These are phyloP conservation scores for Nephotettix cincticeps DNA, from an alignment of 1,140 invertebrate species.

Conservation along the genomic window DNA sequence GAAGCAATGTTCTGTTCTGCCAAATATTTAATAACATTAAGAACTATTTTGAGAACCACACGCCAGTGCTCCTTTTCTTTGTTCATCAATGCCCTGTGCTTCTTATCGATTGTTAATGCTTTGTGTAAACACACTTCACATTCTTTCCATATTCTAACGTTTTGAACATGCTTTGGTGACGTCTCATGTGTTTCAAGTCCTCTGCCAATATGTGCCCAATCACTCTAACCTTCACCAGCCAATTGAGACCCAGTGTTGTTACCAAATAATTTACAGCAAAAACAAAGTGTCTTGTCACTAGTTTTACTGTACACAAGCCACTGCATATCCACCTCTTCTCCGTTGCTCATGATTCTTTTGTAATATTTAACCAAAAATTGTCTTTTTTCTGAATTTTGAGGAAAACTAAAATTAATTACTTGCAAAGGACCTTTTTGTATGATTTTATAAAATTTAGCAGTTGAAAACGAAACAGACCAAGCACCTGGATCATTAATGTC, in stretches of 20 bases:
- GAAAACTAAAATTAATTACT: slow-evolving; percentile 10
- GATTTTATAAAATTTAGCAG: slow-evolving; percentile 1
- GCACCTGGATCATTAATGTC: slow-evolving; percentile 1
- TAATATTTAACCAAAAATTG: slow-evolving; percentile 6
- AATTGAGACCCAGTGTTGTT: slow-evolving; percentile 27
- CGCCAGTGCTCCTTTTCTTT: slow-evolving; percentile 38
- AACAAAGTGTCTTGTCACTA: slow-evolving; percentile 34
- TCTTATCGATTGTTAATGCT: slow-evolving; percentile 35
- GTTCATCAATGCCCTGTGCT: slow-evolving; percentile 30
- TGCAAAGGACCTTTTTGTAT: slow-evolving; percentile 15
- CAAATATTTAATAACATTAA: slow-evolving; percentile 37
- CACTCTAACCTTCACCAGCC: slow-evolving; percentile 29
- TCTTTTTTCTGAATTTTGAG: slow-evolving; percentile 3
- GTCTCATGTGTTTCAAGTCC: slow-evolving; percentile 33
- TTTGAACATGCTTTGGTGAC: slow-evolving; percentile 27
- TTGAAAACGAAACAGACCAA: background rate
- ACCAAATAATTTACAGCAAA: slow-evolving; percentile 38
- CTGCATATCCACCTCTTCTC: slow-evolving; percentile 29
- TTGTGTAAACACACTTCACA: slow-evolving; percentile 26
- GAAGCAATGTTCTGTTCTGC: slow-evolving; percentile 39
- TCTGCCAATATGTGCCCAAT: slow-evolving; percentile 34
- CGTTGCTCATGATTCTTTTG: slow-evolving; percentile 21
- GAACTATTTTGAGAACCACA: slow-evolving; percentile 37
- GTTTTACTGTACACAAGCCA: slow-evolving; percentile 35
- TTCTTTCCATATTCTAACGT: slow-evolving; percentile 31